Evolutionary conservation across 2,113 vertebrate genomes (phyloP).

Genomic region (Ranitomeya variabilis): DNA sequence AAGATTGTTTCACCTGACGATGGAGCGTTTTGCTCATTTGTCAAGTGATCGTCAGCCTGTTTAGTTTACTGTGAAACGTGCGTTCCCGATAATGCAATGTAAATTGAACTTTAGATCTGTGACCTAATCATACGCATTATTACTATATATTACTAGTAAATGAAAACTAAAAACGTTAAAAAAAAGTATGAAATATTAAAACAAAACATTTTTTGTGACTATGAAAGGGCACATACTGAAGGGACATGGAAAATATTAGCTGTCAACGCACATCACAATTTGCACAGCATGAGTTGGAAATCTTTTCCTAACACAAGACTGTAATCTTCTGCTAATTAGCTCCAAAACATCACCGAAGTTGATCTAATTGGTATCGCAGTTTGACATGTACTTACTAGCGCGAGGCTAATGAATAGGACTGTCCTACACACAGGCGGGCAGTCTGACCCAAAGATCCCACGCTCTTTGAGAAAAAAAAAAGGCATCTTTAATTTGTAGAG

Average conservation of each 20-base stretch:
- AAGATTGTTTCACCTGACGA: no score
- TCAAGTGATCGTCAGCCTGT: no score
- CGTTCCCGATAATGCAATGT: no score
- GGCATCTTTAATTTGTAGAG: slow-evolving; percentile 7
- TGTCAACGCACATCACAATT: slow-evolving; percentile 49
- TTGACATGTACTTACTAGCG: slow-evolving; percentile 68
- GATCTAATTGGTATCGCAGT: slow-evolving; percentile 70
- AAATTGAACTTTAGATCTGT: neutral
- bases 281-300: slow-evolving; percentile 58
- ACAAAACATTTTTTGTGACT: neutral
- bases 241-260: slow-evolving; percentile 44
- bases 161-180: neutral
- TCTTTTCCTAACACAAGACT: slow-evolving; percentile 66
- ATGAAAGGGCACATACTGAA: neutral
- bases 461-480: slow-evolving; percentile 19
- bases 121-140: neutral
- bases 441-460: slow-evolving; percentile 43
- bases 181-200: neutral
- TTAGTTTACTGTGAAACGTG: no score
- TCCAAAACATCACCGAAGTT: slow-evolving; percentile 66
- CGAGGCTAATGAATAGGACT: slow-evolving; percentile 75
- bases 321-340: slow-evolving; percentile 70
- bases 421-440: slow-evolving; percentile 63
- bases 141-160: neutral
- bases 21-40: neutral